These are phyloP conservation scores for Sterrhoptilus dennistouni DNA, from an alignment of 2,113 vertebrate genomes.

Conservation along the genomic window DNA sequence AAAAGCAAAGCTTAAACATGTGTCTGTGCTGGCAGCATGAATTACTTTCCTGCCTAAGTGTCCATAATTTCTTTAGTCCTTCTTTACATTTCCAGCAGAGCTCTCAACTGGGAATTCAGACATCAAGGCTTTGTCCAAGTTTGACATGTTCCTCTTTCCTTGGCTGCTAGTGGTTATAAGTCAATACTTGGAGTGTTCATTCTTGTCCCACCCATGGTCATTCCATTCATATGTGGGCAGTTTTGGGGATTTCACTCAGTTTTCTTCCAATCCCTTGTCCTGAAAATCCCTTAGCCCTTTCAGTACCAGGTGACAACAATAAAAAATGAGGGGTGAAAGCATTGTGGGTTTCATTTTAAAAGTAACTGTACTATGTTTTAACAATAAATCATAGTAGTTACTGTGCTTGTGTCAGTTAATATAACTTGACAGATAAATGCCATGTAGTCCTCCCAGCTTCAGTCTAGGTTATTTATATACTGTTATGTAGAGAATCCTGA, in stretches of 20 bases:
- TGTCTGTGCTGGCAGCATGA: conserved; percentile 42
- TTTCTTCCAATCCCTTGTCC: conserved; percentile 12
- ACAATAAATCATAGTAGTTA: neutral
- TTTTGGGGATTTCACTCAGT: neutral
- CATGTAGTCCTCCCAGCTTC: neutral
- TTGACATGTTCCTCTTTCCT: conserved; percentile 44
- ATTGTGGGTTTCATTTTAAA: neutral
- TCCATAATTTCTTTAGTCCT: conserved; percentile 46
- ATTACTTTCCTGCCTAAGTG: conserved; percentile 33
- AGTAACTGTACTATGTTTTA: neutral
- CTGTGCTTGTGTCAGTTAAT: neutral
- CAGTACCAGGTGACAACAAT: neutral
- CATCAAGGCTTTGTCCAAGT: conserved; percentile 18
- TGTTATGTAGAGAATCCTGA: neutral
- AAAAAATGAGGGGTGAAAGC: neutral
- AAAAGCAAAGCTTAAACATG: conserved; percentile 58
- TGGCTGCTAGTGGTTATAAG: conserved; percentile 25
- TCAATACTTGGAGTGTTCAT: conserved; percentile 12
- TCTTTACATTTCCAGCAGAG: conserved; percentile 53
- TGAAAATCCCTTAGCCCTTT: conserved; percentile 28
- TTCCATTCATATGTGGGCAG: conserved; percentile 23
- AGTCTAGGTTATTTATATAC: neutral
- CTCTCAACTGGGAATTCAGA: conserved; percentile 3
- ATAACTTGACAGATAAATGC: neutral
- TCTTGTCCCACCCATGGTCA: neutral